Base-by-base conservation (phyloP, 2,113 vertebrate genomes). In the Toxostoma redivivum region DNA sequence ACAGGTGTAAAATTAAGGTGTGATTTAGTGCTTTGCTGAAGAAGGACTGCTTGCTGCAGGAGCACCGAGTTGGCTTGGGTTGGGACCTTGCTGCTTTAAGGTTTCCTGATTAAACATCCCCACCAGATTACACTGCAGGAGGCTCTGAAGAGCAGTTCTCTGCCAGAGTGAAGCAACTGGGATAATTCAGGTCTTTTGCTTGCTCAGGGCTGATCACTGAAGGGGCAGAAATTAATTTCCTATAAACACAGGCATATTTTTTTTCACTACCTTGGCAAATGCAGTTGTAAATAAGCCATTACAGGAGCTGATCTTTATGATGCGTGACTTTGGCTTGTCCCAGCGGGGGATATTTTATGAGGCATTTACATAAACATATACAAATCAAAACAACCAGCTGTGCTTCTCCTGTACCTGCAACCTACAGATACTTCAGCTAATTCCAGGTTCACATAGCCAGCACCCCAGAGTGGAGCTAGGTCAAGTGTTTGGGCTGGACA, bases 171-270 rank as follows among this genome's bases (percentile, higher is more conserved):
- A 92, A 93, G 93, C 85, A 86, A 90, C 51, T 94, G 88, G 92
- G 88, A 94, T 81, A 88, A 74, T 47, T 95, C 88, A 95, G 79
- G 80, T 82, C 90, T 95, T 92, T 40, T 88, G 71, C 97, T 95
- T 93, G 95, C 95, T 93, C 93, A 91, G 91, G 81, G 87, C 91
- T 96, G 94, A 96, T 96, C 96, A 97, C 88, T 94, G 90, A 92
- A 96, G 95, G 94, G 97, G 80, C 91, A 97, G 93, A 95, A 96
- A 97, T 97, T 97, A 95, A 97, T 97, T 97, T 97, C 93, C 92
- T 97, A 95, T 95, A 97, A 94, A 96, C 94, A 96, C 73, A 85
- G 88, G 90, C 91, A 35, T 92, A 90, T 95, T 95, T 90, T 95
- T 73, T 96, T 91, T 76, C 94, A 90, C 91, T 79, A 77, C 86